phyloP scores from a whole-genome alignment of 2,888 invertebrate genomes.

The Nudaria mundana region DNA sequence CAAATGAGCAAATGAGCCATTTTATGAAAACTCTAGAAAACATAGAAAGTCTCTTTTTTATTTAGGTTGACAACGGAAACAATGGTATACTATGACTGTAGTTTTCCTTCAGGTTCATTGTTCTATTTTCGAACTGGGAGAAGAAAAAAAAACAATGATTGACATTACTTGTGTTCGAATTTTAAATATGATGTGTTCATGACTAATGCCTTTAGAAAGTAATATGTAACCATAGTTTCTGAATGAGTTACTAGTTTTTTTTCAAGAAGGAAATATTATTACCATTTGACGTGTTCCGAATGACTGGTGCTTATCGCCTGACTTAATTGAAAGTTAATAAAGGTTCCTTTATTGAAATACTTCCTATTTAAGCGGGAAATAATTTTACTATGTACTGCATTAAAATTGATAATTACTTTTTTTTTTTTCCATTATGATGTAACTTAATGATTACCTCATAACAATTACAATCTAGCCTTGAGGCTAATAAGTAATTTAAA shows the following conservation, averaged over 20 bases:
- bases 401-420: no score
- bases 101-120: background rate
- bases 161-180: background rate
- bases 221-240: background rate
- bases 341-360: no score
- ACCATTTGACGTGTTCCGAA: background rate
- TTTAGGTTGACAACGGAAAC: conserved; percentile 12
- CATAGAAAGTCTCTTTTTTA: conserved; percentile 23
- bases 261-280: background rate
- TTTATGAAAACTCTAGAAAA: conserved; percentile 23
- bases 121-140: conserved; percentile 7
- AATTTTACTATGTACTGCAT: no score
- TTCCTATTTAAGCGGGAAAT: no score
- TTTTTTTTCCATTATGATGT: no score
- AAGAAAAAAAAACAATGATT: conserved; percentile 9
- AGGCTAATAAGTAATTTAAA: no score
- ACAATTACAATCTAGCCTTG: no score
- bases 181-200: conserved; percentile 3
- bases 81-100: conserved; percentile 1
- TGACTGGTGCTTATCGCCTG: no score
- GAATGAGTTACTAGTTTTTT: background rate
- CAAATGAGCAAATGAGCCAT: conserved; percentile 19
- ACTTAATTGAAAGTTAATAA: no score
- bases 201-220: conserved; percentile 3
- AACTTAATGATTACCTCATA: no score